phyloP scores from a whole-genome alignment of 2,888 invertebrate species.

The Cotesia congregata region DNA sequence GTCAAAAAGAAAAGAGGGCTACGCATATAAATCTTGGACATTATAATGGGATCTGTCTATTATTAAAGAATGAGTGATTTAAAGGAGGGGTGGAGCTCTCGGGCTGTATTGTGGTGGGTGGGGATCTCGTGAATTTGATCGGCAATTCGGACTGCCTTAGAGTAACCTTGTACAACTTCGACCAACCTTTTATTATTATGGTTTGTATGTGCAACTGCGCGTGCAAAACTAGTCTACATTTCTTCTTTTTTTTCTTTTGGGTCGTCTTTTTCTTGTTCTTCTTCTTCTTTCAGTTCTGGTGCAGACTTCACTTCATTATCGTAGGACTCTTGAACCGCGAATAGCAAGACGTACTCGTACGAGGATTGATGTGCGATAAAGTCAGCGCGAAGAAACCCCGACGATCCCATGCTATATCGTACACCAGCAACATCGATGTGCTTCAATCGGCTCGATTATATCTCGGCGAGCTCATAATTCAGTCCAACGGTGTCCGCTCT shows the following conservation, averaged over 20 bases:
- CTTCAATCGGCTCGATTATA: slow-evolving; percentile 48
- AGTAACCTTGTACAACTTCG: slow-evolving; percentile 35
- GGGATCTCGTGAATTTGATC: slow-evolving; percentile 66
- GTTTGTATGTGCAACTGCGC: slow-evolving; percentile 25
- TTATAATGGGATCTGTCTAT: slow-evolving; percentile 71
- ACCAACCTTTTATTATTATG: not conserved
- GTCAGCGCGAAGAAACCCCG: slow-evolving; percentile 31
- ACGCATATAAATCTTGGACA: slow-evolving; percentile 69
- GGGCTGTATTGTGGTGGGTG: slow-evolving; percentile 50
- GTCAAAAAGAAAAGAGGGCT: slow-evolving; percentile 69
- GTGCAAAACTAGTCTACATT: slow-evolving; percentile 23
- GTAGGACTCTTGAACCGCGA: slow-evolving; percentile 16
- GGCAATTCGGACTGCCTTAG: slow-evolving; percentile 55
- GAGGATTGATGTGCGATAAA: slow-evolving; percentile 46
- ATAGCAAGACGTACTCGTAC: slow-evolving; percentile 24
- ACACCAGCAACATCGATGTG: slow-evolving; percentile 17
- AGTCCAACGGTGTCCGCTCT: slow-evolving; percentile 41
- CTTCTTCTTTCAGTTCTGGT: slow-evolving; percentile 29
- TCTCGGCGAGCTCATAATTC: slow-evolving; percentile 45
- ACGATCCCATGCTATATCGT: not conserved
- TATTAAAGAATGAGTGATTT: slow-evolving; percentile 71
- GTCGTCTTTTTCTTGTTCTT: slow-evolving; percentile 24
- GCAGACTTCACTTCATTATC: slow-evolving; percentile 48
- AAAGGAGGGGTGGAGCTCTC: slow-evolving; percentile 68
- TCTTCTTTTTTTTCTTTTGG: slow-evolving; percentile 39